A percentile compares a stretch with the other conserved stretches of the same genome.
These are phyloP conservation scores for Apostichopus californicus DNA, from an alignment of 35 echinoderm and acorn worm genomes.

Conservation along the genomic window DNA sequence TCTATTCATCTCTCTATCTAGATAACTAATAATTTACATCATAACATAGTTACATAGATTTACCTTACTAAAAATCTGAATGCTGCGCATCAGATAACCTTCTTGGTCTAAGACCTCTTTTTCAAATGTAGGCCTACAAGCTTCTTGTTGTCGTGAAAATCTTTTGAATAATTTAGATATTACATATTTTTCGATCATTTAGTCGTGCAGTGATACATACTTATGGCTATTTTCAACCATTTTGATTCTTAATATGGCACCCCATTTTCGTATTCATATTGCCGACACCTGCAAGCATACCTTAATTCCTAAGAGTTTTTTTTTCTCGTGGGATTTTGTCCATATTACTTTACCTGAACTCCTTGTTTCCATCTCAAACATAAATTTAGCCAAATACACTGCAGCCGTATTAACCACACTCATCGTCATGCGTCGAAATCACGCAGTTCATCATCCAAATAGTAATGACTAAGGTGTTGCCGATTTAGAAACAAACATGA, in stretches of 20 bases:
- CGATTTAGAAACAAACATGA: not conserved
- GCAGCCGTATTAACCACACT: not conserved
- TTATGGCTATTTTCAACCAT: not conserved
- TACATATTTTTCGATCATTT: too few relatives aligned
- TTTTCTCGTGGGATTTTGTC: not conserved
- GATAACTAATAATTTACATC: too few relatives aligned
- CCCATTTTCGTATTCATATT: not conserved
- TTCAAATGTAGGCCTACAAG: too few relatives aligned
- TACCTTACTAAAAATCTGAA: too few relatives aligned
- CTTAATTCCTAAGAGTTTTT: not conserved
- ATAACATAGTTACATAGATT: too few relatives aligned
- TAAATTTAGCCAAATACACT: not conserved
- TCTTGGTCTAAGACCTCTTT: too few relatives aligned
- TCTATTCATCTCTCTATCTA: too few relatives aligned
- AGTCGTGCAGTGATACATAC: not conserved
- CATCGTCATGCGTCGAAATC: not conserved
- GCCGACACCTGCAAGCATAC: not conserved
- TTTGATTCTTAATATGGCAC: not conserved
- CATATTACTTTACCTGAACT: not conserved
- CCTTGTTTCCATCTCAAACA: too few relatives aligned
- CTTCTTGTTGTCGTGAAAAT: too few relatives aligned
- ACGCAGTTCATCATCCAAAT: not conserved
- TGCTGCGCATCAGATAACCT: too few relatives aligned
- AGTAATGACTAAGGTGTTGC: not conserved
- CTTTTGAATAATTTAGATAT: too few relatives aligned